Percentiles rank a stretch among this genome's conserved stretches.
Conservation (phyloP, 2,113 vertebrate genomes). For the Meleagris gallopavo region DNA sequence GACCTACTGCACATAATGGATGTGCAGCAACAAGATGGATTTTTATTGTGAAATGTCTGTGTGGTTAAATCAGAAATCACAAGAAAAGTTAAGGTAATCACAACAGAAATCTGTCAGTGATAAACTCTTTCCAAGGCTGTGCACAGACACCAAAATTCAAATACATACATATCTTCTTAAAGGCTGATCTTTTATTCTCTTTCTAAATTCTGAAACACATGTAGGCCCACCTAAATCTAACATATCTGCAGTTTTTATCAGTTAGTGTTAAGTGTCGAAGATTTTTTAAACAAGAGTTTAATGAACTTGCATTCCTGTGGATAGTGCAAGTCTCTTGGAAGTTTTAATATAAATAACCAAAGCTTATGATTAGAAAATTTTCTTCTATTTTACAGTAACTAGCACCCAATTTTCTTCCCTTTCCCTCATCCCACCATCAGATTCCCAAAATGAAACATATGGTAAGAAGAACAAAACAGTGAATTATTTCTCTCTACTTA, state of each 20-base stretch:
- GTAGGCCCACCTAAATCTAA: neutral
- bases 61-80: neutral
- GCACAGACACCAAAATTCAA: neutral
- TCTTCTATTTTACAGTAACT: conserved; percentile 41
- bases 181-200: neutral
- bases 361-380: conserved; percentile 57
- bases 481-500: neutral
- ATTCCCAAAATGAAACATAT: neutral
- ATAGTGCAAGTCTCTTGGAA: conserved; percentile 70
- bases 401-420: neutral
- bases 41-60: neutral
- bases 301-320: conserved; percentile 66
- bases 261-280: neutral
- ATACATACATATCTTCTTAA: neutral
- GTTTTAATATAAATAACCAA: conserved; percentile 65
- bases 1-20: conserved; percentile 2
- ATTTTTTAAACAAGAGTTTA: conserved; percentile 52
- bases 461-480: neutral
- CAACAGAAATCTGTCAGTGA: neutral
- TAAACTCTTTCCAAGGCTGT: neutral
- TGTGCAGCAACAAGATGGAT: neutral
- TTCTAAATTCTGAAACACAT: neutral
- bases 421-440: neutral
- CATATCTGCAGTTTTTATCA: neutral
- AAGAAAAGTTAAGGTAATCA: neutral